These are phyloP conservation scores for Melanargia galathea DNA, from an alignment of 2,888 invertebrate genomes.

Conservation along the genomic window DNA sequence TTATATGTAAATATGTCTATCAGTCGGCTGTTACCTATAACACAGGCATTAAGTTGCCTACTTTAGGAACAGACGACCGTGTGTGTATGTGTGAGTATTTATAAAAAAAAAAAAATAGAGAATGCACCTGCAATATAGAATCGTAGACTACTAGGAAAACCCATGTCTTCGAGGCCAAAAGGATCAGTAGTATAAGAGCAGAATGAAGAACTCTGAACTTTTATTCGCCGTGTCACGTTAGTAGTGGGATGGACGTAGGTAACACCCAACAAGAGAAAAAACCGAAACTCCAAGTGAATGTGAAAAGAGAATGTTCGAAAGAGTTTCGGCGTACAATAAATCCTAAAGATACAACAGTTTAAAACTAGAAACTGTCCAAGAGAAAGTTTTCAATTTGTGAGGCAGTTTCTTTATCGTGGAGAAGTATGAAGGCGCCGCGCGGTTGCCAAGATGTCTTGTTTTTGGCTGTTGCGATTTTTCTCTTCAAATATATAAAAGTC, in stretches of 20 bases:
- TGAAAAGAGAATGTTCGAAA: slow-evolving; percentile 40
- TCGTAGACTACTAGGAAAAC: too few species aligned
- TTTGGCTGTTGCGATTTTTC: slow-evolving; percentile 26
- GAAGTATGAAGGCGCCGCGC: slow-evolving; percentile 31
- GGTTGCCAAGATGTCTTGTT: slow-evolving; percentile 27
- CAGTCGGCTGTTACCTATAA: too few species aligned
- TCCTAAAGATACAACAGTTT: slow-evolving; percentile 44
- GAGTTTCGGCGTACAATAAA: slow-evolving; percentile 43
- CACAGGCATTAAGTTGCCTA: too few species aligned
- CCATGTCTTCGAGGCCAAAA: too few species aligned
- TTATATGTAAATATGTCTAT: too few species aligned
- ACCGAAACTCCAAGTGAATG: slow-evolving; percentile 36
- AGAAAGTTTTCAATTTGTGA: slow-evolving; percentile 46
- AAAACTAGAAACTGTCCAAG: slow-evolving; percentile 44
- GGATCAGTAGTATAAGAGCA: too few species aligned
- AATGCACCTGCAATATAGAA: too few species aligned
- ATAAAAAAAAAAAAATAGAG: too few species aligned
- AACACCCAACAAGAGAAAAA: slow-evolving; percentile 12
- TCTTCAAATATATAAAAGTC: slow-evolving; percentile 33
- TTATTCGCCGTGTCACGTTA: background rate
- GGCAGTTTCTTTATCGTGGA: slow-evolving; percentile 43
- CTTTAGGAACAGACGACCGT: too few species aligned
- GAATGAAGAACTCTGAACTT: background rate
- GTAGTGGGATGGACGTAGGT: background rate
- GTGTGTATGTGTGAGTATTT: too few species aligned